Evolutionary conservation across 2,888 invertebrate genomes (phyloP).

Genomic region (Papilio gigon): DNA sequence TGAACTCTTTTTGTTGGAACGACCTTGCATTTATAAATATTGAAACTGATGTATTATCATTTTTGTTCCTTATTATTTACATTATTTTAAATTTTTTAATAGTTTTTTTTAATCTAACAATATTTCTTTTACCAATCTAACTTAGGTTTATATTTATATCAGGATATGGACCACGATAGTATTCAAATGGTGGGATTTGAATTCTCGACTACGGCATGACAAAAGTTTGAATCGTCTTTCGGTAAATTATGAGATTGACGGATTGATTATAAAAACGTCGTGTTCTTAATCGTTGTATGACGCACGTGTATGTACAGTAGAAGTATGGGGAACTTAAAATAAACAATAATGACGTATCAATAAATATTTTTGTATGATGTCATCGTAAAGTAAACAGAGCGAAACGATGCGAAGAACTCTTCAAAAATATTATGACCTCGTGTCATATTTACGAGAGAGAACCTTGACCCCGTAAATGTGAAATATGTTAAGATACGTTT

Average conservation of each 20-base stretch:
- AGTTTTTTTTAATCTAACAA: too few species aligned
- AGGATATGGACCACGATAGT: too few species aligned
- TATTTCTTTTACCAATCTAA: too few species aligned
- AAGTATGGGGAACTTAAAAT: background rate
- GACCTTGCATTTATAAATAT: conserved; percentile 43
- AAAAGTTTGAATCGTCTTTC: too few species aligned
- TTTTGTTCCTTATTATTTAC: background rate
- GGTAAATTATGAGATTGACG: too few species aligned
- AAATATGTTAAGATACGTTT: background rate
- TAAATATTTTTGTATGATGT: background rate
- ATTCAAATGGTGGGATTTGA: too few species aligned
- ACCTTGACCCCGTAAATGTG: conserved; percentile 48
- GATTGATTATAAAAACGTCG: background rate
- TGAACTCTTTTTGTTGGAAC: conserved; percentile 43
- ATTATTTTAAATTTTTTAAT: background rate
- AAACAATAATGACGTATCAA: conserved; percentile 2
- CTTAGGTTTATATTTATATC: too few species aligned
- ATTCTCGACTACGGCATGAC: too few species aligned
- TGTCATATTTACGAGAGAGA: conserved; percentile 46
- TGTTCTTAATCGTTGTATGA: background rate
- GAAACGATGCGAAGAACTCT: background rate
- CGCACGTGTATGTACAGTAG: background rate
- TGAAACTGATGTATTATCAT: conserved; percentile 32
- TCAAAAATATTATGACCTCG: conserved; percentile 44
- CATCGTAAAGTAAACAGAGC: background rate